Evolutionary conservation across 2,888 invertebrate species (phyloP).

Genomic region (Thumatha senex): DNA sequence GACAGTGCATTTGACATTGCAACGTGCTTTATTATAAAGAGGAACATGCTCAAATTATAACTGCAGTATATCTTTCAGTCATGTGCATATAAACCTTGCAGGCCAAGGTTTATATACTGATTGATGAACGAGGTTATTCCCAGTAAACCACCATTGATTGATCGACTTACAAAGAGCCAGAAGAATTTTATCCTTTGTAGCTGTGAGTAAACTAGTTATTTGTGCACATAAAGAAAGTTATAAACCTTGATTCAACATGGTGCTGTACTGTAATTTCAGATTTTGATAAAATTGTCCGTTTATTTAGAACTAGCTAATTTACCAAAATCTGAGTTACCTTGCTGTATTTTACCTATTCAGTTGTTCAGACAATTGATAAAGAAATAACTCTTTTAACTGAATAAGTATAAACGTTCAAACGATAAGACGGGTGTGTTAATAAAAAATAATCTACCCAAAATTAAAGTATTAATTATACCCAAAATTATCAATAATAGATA

Average conservation of each 20-base stretch:
- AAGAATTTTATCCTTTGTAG: slow-evolving; percentile 12
- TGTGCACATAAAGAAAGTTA: slow-evolving; percentile 20
- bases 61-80: slow-evolving; percentile 53
- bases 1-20: slow-evolving; percentile 51
- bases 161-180: slow-evolving; percentile 27
- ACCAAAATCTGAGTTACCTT: too few species aligned
- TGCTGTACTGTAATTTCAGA: neutral
- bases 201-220: slow-evolving; percentile 24
- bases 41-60: slow-evolving; percentile 49
- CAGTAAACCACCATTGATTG: slow-evolving; percentile 35
- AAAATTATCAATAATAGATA: too few species aligned
- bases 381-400: too few species aligned
- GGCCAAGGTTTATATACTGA: slow-evolving; percentile 56
- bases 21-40: slow-evolving; percentile 51
- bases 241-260: slow-evolving; percentile 16
- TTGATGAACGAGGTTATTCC: slow-evolving; percentile 57
- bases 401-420: too few species aligned
- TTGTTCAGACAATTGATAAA: too few species aligned
- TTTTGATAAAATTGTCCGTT: neutral
- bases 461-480: too few species aligned
- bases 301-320: too few species aligned
- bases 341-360: too few species aligned
- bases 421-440: too few species aligned
- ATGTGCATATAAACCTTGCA: slow-evolving; percentile 49
- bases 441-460: too few species aligned